Conservation (phyloP, 2,888 invertebrate genomes). For the Unio delphinus region DNA sequence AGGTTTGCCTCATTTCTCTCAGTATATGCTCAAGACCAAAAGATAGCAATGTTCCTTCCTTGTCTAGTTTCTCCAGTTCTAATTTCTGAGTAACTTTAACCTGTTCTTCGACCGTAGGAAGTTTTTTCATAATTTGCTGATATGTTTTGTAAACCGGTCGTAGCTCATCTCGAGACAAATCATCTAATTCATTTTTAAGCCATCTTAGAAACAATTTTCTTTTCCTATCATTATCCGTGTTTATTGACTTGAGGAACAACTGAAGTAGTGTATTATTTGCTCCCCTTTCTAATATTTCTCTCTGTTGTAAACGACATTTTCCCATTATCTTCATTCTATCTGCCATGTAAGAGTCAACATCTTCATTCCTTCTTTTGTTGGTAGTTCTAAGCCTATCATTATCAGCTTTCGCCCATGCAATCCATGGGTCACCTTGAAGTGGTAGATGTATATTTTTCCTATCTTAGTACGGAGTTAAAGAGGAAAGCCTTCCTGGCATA, state of each 20-base stretch:
- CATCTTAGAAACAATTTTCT: not conserved
- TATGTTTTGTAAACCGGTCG: not conserved
- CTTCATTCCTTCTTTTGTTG: too few relatives aligned
- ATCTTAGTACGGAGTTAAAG: too few relatives aligned
- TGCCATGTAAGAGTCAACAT: too few relatives aligned
- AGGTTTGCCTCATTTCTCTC: conserved; percentile 17
- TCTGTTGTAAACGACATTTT: not conserved
- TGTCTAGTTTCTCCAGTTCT: not conserved
- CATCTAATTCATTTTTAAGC: conserved; percentile 2
- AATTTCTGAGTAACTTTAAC: not conserved
- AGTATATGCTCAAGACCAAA: conserved; percentile 18
- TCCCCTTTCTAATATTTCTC: too few relatives aligned
- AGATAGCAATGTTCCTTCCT: conserved; percentile 3
- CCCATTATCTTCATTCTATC: not conserved
- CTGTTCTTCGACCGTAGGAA: not conserved
- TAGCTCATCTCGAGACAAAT: not conserved
- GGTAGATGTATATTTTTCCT: too few relatives aligned
- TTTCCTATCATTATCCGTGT: not conserved
- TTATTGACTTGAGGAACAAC: not conserved
- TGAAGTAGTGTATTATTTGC: not conserved
- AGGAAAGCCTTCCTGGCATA: too few relatives aligned
- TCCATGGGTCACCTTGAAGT: too few relatives aligned
- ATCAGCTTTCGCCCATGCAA: too few relatives aligned
- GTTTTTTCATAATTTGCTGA: not conserved
- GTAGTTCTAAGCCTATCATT: too few relatives aligned